Evolutionary conservation across 2,113 vertebrate genomes (phyloP).

Genomic region (Sialia sialis): DNA sequence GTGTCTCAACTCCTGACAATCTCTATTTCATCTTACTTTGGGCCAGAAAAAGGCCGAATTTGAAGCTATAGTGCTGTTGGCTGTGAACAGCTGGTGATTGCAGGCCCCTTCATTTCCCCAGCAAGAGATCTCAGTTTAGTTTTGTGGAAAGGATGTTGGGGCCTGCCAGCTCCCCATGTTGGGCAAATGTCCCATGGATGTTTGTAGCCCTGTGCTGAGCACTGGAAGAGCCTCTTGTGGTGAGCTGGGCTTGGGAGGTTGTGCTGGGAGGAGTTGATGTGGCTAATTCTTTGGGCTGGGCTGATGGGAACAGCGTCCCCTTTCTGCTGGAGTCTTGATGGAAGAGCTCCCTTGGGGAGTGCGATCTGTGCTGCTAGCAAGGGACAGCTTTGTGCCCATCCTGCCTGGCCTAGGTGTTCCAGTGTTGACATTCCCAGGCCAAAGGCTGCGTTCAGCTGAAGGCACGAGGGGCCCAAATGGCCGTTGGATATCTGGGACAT

Average conservation of each 20-base stretch:
- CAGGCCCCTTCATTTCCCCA: neutral
- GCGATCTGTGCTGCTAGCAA: neutral
- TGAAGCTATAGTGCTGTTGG: fast-evolving
- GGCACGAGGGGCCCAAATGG: neutral
- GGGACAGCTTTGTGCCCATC: neutral
- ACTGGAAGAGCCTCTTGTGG: neutral
- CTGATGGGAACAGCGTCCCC: neutral
- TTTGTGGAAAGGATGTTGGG: neutral
- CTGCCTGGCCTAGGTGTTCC: neutral
- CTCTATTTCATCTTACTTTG: neutral
- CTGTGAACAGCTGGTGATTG: fast-evolving
- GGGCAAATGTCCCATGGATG: neutral
- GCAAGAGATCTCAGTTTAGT: fast-evolving
- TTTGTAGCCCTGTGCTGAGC: neutral
- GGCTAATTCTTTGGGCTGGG: neutral
- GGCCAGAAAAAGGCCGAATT: neutral
- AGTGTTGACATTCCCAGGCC: fast-evolving
- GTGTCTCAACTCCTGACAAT: neutral
- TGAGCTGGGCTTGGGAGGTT: neutral
- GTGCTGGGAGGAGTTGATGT: neutral
- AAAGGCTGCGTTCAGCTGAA: neutral
- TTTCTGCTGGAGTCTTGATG: fast-evolving
- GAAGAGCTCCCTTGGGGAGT: fast-evolving
- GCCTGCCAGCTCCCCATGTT: neutral
- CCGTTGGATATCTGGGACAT: fast-evolving